A percentile compares a stretch with the other conserved stretches of the same genome.
Evolutionary conservation across 2,797 vertebrate genomes (phyloP).

Genomic region (Platyrinchus mystaceus): DNA sequence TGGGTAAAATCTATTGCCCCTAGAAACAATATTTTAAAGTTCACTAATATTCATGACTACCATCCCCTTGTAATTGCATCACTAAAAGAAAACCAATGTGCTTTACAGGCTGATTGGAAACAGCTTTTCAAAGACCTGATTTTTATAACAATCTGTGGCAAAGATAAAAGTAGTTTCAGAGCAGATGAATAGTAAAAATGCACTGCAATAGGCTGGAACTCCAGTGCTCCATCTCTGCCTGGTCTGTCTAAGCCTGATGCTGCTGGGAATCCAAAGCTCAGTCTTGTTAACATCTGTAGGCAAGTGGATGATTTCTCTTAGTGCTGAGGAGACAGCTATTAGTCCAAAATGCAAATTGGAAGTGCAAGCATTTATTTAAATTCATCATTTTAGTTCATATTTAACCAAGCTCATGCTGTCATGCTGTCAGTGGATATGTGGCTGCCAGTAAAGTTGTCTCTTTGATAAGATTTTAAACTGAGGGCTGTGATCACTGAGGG

Average conservation of each 20-base stretch:
- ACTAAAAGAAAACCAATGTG: not conserved
- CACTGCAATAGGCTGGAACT: not conserved
- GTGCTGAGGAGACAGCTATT: not conserved
- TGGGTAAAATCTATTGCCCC: not conserved
- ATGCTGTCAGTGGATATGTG: fast-evolving
- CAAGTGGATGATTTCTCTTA: not conserved
- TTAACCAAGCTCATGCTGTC: fast-evolving
- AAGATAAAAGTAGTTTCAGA: not conserved
- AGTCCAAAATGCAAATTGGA: not conserved
- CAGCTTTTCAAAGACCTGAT: not conserved
- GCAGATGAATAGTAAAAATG: not conserved
- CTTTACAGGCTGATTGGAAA: not conserved
- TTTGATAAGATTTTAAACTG: not conserved
- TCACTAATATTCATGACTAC: not conserved
- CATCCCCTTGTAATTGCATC: not conserved
- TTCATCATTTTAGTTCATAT: fast-evolving
- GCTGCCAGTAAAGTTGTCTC: not conserved
- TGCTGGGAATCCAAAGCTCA: not conserved
- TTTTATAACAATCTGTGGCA: not conserved
- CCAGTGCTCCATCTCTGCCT: not conserved
- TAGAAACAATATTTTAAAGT: constrained; percentile 20
- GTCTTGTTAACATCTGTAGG: not conserved
- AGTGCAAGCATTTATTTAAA: not conserved
- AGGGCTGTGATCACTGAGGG: not conserved
- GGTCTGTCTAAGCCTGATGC: not conserved